phyloP scores from a whole-genome alignment of 1,140 invertebrate genomes.

The Copidosoma floridanum region DNA sequence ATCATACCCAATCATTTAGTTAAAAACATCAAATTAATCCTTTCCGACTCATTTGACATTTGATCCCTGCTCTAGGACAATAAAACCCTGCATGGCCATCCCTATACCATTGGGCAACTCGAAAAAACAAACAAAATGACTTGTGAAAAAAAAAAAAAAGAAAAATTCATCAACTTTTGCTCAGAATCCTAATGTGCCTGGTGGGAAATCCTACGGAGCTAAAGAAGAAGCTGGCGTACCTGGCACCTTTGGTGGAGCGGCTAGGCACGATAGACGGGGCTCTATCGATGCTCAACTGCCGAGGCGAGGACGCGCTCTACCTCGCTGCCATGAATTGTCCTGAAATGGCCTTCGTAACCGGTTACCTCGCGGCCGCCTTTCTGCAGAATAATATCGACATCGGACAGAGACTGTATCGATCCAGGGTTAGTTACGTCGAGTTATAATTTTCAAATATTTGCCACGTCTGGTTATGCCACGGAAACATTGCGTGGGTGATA shows the following conservation, averaged over 20 bases:
- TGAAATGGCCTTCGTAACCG: constrained; percentile 39
- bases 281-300: constrained; percentile 36
- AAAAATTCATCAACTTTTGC: no score
- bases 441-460: no score
- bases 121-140: no score
- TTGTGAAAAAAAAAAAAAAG: no score
- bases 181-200: constrained; percentile 41
- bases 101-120: no score
- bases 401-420: constrained; percentile 23
- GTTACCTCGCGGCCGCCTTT: constrained; percentile 43
- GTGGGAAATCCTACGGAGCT: constrained; percentile 39
- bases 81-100: no score
- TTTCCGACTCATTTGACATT: no score
- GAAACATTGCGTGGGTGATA: no score
- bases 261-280: constrained; percentile 32
- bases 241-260: constrained; percentile 43
- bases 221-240: constrained; percentile 35
- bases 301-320: constrained; percentile 44
- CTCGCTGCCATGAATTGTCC: constrained; percentile 43
- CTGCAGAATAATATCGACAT: constrained; percentile 43
- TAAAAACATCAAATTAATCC: no score
- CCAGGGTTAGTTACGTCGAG: not conserved
- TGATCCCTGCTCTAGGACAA: no score
- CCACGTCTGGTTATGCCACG: no score
- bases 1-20: no score